Evolutionary conservation across 2,113 vertebrate genomes (phyloP).

Genomic region (Corapipo altera): DNA sequence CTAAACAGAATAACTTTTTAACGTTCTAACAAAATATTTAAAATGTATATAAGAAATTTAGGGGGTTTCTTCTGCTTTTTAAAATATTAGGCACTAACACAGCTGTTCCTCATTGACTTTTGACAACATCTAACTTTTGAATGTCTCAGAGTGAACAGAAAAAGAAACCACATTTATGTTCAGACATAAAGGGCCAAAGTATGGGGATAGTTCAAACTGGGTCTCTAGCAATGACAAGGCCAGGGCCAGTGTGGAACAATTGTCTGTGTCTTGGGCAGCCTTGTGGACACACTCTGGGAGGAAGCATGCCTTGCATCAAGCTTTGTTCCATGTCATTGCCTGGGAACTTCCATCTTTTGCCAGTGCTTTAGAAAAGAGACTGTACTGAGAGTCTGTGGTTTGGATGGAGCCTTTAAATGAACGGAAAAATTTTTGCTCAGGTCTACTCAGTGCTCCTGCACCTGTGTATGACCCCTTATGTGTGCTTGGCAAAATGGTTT

Average conservation of each 20-base stretch:
- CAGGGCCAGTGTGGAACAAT: neutral
- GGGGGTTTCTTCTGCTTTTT: neutral
- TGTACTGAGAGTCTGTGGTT: neutral
- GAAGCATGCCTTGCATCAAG: neutral
- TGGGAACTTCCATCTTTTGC: neutral
- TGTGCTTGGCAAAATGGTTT: neutral
- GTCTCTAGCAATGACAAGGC: rapidly evolving
- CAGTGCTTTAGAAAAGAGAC: neutral
- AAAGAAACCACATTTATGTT: neutral
- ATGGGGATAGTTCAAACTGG: neutral
- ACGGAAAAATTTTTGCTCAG: neutral
- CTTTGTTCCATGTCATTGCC: rapidly evolving
- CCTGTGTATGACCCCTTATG: too few species aligned
- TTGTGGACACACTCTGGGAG: rapidly evolving
- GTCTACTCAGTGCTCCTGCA: neutral
- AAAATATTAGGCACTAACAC: neutral
- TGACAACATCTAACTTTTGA: neutral
- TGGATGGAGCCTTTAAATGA: neutral
- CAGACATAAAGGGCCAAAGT: neutral
- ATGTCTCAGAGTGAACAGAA: neutral
- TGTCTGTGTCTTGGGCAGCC: neutral
- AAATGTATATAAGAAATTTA: neutral
- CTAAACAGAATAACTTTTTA: neutral
- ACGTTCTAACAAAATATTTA: neutral
- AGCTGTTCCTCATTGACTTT: neutral